Evolutionary conservation across 2,797 vertebrate species (phyloP).

Genomic region (Urocyon cinereoargenteus): DNA sequence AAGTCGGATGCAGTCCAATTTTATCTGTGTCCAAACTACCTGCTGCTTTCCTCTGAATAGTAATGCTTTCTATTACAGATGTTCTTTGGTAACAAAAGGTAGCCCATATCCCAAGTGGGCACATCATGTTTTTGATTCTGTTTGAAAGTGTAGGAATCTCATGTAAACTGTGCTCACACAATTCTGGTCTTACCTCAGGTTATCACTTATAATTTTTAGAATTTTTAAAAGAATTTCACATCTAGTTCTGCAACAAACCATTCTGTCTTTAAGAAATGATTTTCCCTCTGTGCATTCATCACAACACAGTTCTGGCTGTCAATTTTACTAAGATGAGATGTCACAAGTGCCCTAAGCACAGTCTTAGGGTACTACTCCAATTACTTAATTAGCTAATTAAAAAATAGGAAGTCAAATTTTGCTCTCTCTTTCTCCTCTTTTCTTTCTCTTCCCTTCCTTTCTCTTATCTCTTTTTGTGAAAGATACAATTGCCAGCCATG

Average conservation of each 20-base stretch:
- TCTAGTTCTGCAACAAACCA: not conserved
- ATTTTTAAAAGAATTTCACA: not conserved
- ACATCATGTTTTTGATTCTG: not conserved
- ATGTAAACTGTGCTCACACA: not conserved
- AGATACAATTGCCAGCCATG: not conserved
- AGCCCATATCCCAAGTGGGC: not conserved
- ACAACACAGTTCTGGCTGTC: not conserved
- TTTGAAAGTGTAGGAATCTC: not conserved
- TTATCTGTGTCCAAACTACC: not conserved
- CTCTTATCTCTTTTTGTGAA: not conserved
- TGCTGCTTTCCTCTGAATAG: not conserved
- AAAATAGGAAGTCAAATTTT: not conserved
- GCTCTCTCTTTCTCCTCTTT: not conserved
- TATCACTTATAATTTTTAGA: not conserved
- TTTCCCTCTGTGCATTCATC: not conserved
- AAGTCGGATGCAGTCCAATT: not conserved
- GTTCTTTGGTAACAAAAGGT: not conserved
- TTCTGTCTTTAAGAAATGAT: not conserved
- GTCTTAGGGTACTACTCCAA: not conserved
- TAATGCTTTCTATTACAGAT: not conserved
- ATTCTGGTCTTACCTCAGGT: not conserved
- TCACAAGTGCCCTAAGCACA: not conserved
- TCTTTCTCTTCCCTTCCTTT: no score
- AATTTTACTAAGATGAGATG: not conserved
- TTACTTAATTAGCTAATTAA: not conserved